Evolutionary conservation across 2,888 invertebrate species (phyloP).

Genomic region (Brachylomia viminalis): DNA sequence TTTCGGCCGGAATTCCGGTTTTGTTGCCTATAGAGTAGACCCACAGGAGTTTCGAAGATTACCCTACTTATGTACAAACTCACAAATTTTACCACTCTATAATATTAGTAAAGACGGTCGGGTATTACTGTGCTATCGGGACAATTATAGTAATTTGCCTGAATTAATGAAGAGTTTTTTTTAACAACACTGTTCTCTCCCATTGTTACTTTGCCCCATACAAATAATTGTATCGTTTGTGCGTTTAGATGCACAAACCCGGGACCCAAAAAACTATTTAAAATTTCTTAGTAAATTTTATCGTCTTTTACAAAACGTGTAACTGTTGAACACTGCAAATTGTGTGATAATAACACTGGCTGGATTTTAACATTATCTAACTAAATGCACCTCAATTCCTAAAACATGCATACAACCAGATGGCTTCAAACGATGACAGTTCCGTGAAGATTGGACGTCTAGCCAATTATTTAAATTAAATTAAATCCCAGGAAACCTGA

Average conservation of each 20-base stretch:
- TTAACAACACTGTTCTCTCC: neutral
- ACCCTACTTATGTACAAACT: neutral
- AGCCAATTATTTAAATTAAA: slow-evolving; percentile 45
- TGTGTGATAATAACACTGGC: slow-evolving; percentile 4
- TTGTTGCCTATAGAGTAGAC: no score
- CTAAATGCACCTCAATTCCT: slow-evolving; percentile 13
- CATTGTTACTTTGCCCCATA: neutral
- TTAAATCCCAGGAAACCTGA: slow-evolving; percentile 42
- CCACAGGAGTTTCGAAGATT: no score
- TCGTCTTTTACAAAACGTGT: neutral
- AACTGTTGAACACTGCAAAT: neutral
- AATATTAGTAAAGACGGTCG: no score
- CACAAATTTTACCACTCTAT: neutral
- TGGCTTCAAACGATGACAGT: slow-evolving; percentile 31
- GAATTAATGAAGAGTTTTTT: neutral
- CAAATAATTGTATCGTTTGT: neutral
- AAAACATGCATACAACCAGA: slow-evolving; percentile 18
- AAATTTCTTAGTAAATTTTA: neutral
- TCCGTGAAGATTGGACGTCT: slow-evolving; percentile 30
- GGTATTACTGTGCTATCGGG: no score
- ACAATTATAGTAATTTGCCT: neutral
- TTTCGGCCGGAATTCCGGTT: no score
- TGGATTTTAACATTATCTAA: slow-evolving; percentile 9
- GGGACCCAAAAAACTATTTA: neutral
- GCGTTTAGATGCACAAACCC: neutral